Evolutionary conservation across 2,888 invertebrate species (phyloP), one percentile per base, ranked within the genome.

Genomic region (Hydrotaea cyrtoneurina): DNA sequence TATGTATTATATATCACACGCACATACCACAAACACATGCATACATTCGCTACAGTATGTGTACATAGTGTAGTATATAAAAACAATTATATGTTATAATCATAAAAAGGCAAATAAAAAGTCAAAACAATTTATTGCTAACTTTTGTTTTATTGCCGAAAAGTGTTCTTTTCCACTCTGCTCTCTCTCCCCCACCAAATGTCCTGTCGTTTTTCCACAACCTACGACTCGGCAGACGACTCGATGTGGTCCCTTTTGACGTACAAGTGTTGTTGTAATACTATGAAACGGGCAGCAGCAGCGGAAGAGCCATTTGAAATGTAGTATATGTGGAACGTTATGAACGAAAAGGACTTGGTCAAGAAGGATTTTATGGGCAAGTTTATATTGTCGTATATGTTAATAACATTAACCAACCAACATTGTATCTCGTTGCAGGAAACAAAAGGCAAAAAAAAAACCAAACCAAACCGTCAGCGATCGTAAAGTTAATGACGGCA

Each of bases 81-180:
- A 85, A 85, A 85, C 79, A 85, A 85, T 85, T 85, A 85, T 73
- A 79, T 76, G 80, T 78, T 82, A 79, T 82, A 79, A 74, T 79
- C 82, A 85, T 79, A 76, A 82, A 82, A 79, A 79, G 36, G 72
- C 62, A 76, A 73, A 79, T 77, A 85, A 79, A 85, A 85, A 81
- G 84, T 85, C 81, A 81, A 72, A 84, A 82, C 78, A 81, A 85
- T 85, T 85, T 85, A 81, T 79, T 78, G 69, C 69, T 11, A 85
- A 85, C 73, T 85, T 85, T 82, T 85, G 76, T 79, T 85, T 85
- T 85, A 85, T 85, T 77, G 79, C 79, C 62, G 11, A 79, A 79
- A 76, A 72, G 39, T 69, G 73, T 36, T 66, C 46, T 2, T 46
- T 46, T 23, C 19, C 26, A 26, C 11, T 26, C 17, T 7, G 26